Conservation (phyloP, 2,797 vertebrate genomes). For the Crax fasciolata region DNA sequence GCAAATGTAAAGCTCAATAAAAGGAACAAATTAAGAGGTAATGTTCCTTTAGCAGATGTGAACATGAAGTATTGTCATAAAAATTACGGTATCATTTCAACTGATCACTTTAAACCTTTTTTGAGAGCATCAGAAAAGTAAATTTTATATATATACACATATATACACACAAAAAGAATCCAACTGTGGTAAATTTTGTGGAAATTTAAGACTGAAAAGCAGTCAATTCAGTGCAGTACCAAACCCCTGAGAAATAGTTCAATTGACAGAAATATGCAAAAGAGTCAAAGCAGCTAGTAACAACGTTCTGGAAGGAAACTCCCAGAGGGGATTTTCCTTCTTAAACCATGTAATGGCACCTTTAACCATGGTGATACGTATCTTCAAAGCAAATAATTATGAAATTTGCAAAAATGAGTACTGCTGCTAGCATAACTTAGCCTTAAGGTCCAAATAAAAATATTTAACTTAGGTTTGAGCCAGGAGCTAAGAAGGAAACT, state of each 20-base stretch:
- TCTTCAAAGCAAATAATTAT: neutral
- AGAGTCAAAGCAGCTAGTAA: neutral
- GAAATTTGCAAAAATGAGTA: neutral
- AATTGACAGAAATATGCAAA: neutral
- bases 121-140: neutral
- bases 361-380: neutral
- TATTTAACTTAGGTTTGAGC: neutral
- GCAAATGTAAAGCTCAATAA: neutral
- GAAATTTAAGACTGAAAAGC: neutral
- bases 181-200: neutral
- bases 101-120: neutral
- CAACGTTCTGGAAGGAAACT: neutral
- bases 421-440: neutral
- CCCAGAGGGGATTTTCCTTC: neutral
- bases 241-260: neutral
- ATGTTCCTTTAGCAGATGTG: neutral
- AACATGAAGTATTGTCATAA: neutral
- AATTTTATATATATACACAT: neutral
- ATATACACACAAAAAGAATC: neutral
- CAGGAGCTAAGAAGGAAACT: neutral
- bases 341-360: neutral
- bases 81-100: neutral
- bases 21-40: neutral
- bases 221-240: neutral
- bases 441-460: neutral